Evolutionary conservation across 1,140 invertebrate genomes (phyloP).

Genomic region (Drosophila sp.): DNA sequence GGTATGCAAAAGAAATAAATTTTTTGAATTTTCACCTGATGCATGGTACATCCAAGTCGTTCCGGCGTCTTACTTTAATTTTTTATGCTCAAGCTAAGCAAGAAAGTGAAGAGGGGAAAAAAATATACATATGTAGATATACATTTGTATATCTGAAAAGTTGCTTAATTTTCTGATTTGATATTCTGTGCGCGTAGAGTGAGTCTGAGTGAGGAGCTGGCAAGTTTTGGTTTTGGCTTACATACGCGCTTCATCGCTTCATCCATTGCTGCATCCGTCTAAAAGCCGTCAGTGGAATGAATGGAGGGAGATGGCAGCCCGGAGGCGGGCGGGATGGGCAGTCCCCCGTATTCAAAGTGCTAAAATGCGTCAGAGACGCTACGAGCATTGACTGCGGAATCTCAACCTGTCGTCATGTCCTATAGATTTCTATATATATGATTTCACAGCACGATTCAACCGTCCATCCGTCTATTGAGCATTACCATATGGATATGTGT

Average conservation of each 20-base stretch:
- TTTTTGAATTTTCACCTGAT: no score
- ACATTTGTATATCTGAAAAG: slow-evolving; percentile 7
- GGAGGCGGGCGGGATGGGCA: slow-evolving; percentile 28
- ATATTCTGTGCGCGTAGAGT: slow-evolving; percentile 49
- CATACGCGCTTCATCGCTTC: slow-evolving; percentile 25
- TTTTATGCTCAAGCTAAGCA: slow-evolving; percentile 38
- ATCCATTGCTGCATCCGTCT: slow-evolving; percentile 69
- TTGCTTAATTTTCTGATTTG: slow-evolving; percentile 46
- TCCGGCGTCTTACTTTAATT: slow-evolving; percentile 15
- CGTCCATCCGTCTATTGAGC: not conserved
- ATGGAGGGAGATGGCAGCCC: not conserved
- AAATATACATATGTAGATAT: no score
- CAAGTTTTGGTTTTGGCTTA: slow-evolving; percentile 32
- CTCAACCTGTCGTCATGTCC: slow-evolving; percentile 60
- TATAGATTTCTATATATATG: slow-evolving; percentile 33
- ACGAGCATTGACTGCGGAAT: slow-evolving; percentile 59
- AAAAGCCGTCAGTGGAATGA: slow-evolving; percentile 18
- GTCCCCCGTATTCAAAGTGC: slow-evolving; percentile 54
- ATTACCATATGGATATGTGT: not conserved
- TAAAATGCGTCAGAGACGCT: slow-evolving; percentile 60
- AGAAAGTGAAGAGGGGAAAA: not conserved
- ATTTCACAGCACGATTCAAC: slow-evolving; percentile 4
- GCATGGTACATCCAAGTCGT: no score
- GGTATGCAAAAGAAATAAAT: no score
- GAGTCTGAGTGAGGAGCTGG: slow-evolving; percentile 17